Conservation (phyloP, 2,113 vertebrate species). For the Cryptoleucopteryx plumbea region DNA sequence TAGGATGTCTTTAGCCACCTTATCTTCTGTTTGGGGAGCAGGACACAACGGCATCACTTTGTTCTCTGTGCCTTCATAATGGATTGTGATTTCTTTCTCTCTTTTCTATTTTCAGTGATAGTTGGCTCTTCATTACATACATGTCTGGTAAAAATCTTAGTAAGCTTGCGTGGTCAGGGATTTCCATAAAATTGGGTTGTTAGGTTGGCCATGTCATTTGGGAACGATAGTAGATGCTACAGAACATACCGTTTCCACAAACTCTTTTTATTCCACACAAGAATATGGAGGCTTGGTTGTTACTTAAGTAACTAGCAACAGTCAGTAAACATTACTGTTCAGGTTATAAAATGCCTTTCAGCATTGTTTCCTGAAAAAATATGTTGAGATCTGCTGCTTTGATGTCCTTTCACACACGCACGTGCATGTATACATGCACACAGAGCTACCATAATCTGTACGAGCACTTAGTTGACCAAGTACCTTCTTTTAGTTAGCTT, state of each 20-base stretch:
- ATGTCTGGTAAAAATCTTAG: neutral
- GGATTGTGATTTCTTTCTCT: neutral
- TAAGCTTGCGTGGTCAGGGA: neutral
- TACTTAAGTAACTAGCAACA: neutral
- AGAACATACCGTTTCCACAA: neutral
- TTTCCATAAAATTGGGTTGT: neutral
- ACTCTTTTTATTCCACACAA: neutral
- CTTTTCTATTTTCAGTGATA: neutral
- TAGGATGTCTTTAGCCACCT: neutral
- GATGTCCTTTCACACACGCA: neutral
- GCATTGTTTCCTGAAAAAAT: neutral
- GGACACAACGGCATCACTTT: neutral
- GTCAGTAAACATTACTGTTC: neutral
- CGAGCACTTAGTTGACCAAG: neutral
- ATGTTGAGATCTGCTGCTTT: neutral
- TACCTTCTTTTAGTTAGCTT: neutral
- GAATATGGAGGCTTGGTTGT: neutral
- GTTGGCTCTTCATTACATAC: neutral
- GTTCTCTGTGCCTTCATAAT: neutral
- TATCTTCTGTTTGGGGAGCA: neutral
- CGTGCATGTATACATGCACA: rapidly evolving
- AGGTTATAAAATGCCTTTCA: neutral
- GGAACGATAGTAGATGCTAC: neutral
- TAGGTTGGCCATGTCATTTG: neutral
- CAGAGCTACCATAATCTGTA: neutral